Percentiles rank a stretch among this genome's conserved stretches.
Evolutionary conservation across 2,113 vertebrate species (phyloP).

Genomic region (Lota lota): DNA sequence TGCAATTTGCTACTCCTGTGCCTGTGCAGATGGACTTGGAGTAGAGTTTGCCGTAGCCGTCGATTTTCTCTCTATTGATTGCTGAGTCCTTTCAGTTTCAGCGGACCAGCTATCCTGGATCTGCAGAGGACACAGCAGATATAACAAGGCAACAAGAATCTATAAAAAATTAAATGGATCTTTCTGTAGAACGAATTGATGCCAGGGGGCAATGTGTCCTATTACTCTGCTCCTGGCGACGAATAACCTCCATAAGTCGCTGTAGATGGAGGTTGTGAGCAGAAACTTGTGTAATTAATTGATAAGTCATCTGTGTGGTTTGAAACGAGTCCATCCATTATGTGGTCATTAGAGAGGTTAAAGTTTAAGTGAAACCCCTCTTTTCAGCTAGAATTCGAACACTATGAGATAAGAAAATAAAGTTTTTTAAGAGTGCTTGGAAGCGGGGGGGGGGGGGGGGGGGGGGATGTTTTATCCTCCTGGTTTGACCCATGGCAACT

Average conservation of each 20-base stretch:
- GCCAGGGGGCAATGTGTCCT: not conserved
- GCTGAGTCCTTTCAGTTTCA: slow-evolving; percentile 35
- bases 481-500: too few relatives aligned
- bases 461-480: too few relatives aligned
- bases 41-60: slow-evolving; percentile 15
- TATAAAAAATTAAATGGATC: slow-evolving; percentile 49
- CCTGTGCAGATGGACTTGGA: slow-evolving; percentile 24
- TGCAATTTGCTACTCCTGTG: slow-evolving; percentile 21
- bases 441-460: too few relatives aligned
- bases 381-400: too few relatives aligned
- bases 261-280: slow-evolving; percentile 6
- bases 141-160: slow-evolving; percentile 27
- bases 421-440: too few relatives aligned
- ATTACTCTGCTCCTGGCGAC: not conserved
- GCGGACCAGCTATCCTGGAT: slow-evolving; percentile 42
- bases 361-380: too few relatives aligned
- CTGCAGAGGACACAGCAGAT: slow-evolving; percentile 27
- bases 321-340: slow-evolving; percentile 7
- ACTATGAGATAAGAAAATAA: too few relatives aligned
- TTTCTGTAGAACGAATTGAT: slow-evolving; percentile 44
- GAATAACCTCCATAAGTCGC: slow-evolving; percentile 3
- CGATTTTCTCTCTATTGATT: slow-evolving; percentile 43
- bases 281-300: slow-evolving; percentile 13
- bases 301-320: slow-evolving; percentile 1
- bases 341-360: not conserved